Conservation (phyloP, 1,140 invertebrate species). For the Archivesica marissinica region DNA sequence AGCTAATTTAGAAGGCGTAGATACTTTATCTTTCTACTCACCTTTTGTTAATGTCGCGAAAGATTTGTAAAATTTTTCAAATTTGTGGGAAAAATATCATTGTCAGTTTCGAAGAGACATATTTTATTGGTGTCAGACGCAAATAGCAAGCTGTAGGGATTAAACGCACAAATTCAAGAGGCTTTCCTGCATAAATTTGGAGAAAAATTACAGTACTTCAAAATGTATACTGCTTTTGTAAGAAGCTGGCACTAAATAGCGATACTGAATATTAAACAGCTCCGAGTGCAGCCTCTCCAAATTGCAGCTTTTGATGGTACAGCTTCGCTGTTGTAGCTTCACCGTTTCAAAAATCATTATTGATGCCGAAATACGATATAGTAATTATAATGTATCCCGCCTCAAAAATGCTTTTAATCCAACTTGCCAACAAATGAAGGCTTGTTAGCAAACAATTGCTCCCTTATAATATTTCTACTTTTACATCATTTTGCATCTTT, state of each 20-base stretch:
- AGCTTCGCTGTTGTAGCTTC: not conserved
- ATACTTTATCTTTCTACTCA: conserved; percentile 53
- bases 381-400: conserved; percentile 1
- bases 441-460: conserved; percentile 27
- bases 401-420: conserved; percentile 41
- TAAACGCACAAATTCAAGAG: conserved; percentile 10
- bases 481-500: conserved; percentile 43
- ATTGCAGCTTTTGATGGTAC: conserved; percentile 9
- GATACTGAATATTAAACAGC: conserved; percentile 23
- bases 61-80: conserved; percentile 52
- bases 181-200: conserved; percentile 45
- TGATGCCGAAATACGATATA: not conserved
- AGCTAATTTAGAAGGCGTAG: conserved; percentile 36
- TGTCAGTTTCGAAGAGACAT: conserved; percentile 57
- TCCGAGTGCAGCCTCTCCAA: not conserved
- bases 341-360: not conserved
- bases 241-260: conserved; percentile 47
- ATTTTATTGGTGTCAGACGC: conserved; percentile 59
- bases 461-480: conserved; percentile 25
- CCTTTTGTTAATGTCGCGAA: conserved; percentile 46
- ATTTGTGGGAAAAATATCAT: conserved; percentile 56
- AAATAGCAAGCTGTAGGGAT: conserved; percentile 12
- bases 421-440: not conserved
- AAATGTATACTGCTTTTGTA: conserved; percentile 30
- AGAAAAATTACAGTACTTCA: conserved; percentile 60